Conservation (phyloP, 2,113 vertebrate genomes). For the Pterocles gutturalis region DNA sequence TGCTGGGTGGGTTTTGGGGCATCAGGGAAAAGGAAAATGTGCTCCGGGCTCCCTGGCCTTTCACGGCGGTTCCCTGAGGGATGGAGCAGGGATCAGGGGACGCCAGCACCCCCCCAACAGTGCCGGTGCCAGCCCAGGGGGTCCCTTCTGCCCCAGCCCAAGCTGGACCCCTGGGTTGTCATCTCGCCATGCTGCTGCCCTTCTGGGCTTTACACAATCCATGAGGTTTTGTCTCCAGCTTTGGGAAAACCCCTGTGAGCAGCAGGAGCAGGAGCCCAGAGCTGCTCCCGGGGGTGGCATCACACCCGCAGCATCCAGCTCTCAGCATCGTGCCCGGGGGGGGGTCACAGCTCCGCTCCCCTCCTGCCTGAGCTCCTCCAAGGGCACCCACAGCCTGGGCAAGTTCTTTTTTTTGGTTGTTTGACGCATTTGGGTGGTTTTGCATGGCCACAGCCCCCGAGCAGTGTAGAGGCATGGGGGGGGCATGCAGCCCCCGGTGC, state of each 20-base stretch:
- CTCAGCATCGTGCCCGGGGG: no score
- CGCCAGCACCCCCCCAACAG: no score
- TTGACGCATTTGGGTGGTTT: neutral
- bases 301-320: neutral
- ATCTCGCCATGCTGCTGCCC: neutral
- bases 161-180: neutral
- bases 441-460: rapidly evolving
- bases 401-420: neutral
- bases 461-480: rapidly evolving
- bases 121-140: no score
- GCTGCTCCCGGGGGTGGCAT: neutral
- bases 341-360: neutral
- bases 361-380: neutral
- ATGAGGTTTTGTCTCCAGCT: neutral
- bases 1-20: neutral
- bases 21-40: no score
- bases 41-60: no score
- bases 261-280: neutral
- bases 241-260: neutral
- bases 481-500: rapidly evolving
- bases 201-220: neutral
- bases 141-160: no score
- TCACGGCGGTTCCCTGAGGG: no score
- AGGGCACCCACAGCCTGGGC: neutral
- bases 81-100: no score